Conservation (phyloP, 2,113 vertebrate genomes). For the Datnioides undecimradiatus region DNA sequence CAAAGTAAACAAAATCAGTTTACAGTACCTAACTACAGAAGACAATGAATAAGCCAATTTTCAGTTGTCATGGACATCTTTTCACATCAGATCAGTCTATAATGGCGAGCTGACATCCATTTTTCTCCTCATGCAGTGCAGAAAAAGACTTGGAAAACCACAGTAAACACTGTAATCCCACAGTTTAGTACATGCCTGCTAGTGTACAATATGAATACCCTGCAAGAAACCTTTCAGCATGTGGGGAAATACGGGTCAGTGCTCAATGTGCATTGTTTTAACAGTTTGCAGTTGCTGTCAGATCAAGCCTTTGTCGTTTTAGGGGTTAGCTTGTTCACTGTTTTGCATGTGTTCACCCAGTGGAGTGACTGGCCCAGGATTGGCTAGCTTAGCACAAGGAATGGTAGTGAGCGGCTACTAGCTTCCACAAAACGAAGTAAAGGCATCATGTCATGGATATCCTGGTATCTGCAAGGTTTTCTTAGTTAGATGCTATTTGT, state of each 20-base stretch:
- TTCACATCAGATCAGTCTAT: not conserved
- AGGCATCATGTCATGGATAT: no score
- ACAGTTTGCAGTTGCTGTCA: no score
- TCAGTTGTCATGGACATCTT: conserved; percentile 4
- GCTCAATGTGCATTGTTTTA: no score
- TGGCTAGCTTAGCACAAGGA: no score
- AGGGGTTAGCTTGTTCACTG: not conserved
- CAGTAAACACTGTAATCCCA: not conserved
- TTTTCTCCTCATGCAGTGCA: not conserved
- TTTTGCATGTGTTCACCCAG: not conserved
- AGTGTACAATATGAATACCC: not conserved
- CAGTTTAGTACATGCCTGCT: not conserved
- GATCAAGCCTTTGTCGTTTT: not conserved
- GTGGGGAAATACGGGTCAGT: not conserved
- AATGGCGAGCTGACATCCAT: not conserved
- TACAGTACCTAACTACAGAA: not conserved
- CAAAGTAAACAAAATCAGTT: not conserved
- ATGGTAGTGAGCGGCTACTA: no score
- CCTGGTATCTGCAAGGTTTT: no score
- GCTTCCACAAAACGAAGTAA: no score
- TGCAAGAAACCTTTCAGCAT: not conserved
- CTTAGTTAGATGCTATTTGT: no score
- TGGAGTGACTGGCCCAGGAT: no score
- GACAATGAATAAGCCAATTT: not conserved
- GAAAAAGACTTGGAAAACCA: not conserved